Evolutionary conservation across 2,888 invertebrate genomes (phyloP), one percentile per base, ranked within the genome.

Genomic region (Cordilura impudica): DNA sequence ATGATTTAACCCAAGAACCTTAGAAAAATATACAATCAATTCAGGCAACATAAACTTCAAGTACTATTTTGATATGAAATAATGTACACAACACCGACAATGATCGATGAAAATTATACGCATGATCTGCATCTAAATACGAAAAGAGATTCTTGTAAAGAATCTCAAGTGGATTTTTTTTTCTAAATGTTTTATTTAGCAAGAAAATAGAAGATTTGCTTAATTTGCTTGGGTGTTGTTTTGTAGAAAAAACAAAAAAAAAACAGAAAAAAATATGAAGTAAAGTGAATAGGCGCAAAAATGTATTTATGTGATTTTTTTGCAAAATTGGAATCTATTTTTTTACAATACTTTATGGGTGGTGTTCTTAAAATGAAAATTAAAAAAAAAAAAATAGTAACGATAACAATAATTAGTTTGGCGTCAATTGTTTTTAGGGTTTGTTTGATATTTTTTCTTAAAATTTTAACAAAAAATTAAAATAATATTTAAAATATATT

Each of bases 61-160:
- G 21, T 21, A 35, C 60, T 67, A 45, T 74, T 60, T 74, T 61
- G 19, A 21, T 8, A 23, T 39, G 16, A 5, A 35, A 31, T 26
- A 53, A 54, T 18, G 54, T 47, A 65, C 35, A 74, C 51, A 51
- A 53, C 21, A 29, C 49, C 29, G 51, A 51, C 26, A 54, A 70
- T 70, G 78, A 78, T 78, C 78, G 74, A 78, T 78, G 70, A 70
- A 65, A 74, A 66, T 66, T 78, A 47, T 58, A 70, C 65, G 74
- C 78, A 74, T 74, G 78, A 73, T 73, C 78, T 31, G 60, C 66
- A 26, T 60, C 29, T 56, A 3, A 53, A 65, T 61, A 14, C 54
- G 12, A 60, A 71, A 47, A 12, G 26, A 51, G 21, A 45, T 31
- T 35, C 12, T 47, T 29, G 45, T 43, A 26, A 72, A 19, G 16